Evolutionary conservation across 2,888 invertebrate genomes (phyloP), one percentile per base, ranked within the genome.

Genomic region (Crematogaster levior): DNA sequence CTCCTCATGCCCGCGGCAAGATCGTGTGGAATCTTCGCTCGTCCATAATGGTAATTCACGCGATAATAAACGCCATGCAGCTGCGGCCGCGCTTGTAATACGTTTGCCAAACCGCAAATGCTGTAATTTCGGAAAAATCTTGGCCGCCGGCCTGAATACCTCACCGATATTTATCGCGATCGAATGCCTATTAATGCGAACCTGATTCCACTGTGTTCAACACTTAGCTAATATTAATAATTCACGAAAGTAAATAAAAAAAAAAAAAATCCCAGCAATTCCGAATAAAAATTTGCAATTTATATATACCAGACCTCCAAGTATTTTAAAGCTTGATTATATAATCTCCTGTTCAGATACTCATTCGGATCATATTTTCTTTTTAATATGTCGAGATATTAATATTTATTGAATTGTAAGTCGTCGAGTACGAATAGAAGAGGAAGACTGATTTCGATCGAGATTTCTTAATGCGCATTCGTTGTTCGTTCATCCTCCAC

Each of bases 91-190:
- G 85, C 85, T 86, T 82, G 74, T 86, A 87, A 88, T 91, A 88
- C 87, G 91, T 91, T 89, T 90, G 92, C 93, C 93, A 92, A 93
- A 87, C 93, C 93, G 86, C 93, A 91, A 90, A 91, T 87, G 89
- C 86, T 6, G 85, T 66, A 40, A 79, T 81, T 83, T 80, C 48
- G 72, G 85, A 91, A 93, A 92, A 92, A 91, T 90, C 91, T 92
- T 93, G 92, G 93, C 93, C 86, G 80, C 84, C 84, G 84, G 91
- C 92, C 92, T 89, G 86, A 88, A 40, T 75, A 82, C 81, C 83
- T 66, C 85, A 40, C 46, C 53, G 58, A 43, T 83, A 85, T 89
- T 86, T 89, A 83, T 77, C 82, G 82, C 60, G 63, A 70, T 79
- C 65, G 53, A 74, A 46, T 63, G 30, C n/a, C 60, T 0, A 46